Evolutionary conservation across 2,797 vertebrate genomes (phyloP), one percentile per base, ranked within the genome.

Genomic region (Micromesistius poutassou): DNA sequence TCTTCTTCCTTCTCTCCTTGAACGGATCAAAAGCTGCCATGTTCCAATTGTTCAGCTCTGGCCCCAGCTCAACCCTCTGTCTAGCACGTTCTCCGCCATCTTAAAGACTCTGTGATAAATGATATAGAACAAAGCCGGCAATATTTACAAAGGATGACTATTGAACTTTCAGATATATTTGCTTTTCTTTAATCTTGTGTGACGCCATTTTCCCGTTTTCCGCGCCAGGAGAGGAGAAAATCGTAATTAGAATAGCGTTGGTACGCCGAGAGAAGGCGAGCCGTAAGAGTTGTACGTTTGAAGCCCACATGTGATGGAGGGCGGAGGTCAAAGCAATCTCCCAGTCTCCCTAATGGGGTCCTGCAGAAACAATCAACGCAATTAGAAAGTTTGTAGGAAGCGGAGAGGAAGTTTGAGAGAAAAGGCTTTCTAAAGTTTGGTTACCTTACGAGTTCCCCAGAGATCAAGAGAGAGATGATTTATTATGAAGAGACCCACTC

Each of bases 401-500:
- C 78, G 76, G 85, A 87, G 89, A 84, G 38, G 76, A 87, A 78
- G 82, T 85, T 81, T 78, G 89, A 83, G 81, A 81, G 77, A 66
- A 82, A 89, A 88, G 82, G 82, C 84, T 86, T 92, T 90, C 89
- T 9, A 36, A 87, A 91, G 93, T 88, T 90, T 89, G 78, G 76
- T 72, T 78, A 28, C 79, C 81, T 80, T 85, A 74, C 73, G 79
- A 38, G 80, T 81, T 91, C 91, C 92, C 90, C 0, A 66, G 89
- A 91, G 92, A 89, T 87, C 77, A 87, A 83, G 87, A 75, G 73
- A 89, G 85, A 90, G 82, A 94, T 94, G 93, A 94, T 94, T 93
- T 94, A 94, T 94, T 93, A 91, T 91, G 90, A 83, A 87, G 80
- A 85, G 86, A 87, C 82, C 89, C 88, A 91, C 91, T 90, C 81